Percentiles rank a stretch among this genome's conserved stretches.
Evolutionary conservation across 2,888 invertebrate genomes (phyloP).

Genomic region (Hypercompe scribonia): DNA sequence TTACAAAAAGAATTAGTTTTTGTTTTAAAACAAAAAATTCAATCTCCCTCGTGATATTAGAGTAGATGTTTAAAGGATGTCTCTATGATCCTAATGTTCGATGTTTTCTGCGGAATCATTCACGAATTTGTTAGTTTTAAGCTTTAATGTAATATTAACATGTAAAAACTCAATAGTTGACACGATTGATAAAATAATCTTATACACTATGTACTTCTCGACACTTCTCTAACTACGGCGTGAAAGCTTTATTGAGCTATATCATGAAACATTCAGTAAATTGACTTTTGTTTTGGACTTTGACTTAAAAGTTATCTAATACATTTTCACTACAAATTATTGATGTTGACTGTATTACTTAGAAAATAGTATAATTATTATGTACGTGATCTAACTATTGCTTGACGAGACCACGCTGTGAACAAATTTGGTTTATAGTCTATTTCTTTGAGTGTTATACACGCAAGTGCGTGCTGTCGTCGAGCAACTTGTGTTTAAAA

Average conservation of each 20-base stretch:
- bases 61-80: slow-evolving; percentile 68
- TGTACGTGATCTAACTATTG: slow-evolving; percentile 7
- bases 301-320: slow-evolving; percentile 23
- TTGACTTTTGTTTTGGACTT: slow-evolving; percentile 29
- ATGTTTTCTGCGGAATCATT: slow-evolving; percentile 69
- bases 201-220: slow-evolving; percentile 45
- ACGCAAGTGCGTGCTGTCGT: neutral
- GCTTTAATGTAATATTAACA: slow-evolving; percentile 69
- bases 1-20: slow-evolving; percentile 43
- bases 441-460: neutral
- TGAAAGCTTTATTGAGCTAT: slow-evolving; percentile 61
- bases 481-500: neutral
- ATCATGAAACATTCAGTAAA: slow-evolving; percentile 25
- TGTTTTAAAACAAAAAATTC: slow-evolving; percentile 62
- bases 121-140: slow-evolving; percentile 80
- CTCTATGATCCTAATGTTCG: slow-evolving; percentile 59
- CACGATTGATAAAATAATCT: slow-evolving; percentile 23
- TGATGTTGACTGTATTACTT: slow-evolving; percentile 28
- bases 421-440: slow-evolving; percentile 18
- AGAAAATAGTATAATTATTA: slow-evolving; percentile 27
- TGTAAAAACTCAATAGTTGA: slow-evolving; percentile 35
- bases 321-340: slow-evolving; percentile 21
- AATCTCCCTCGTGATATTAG: slow-evolving; percentile 81
- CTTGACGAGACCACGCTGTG: slow-evolving; percentile 2
- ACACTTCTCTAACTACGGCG: slow-evolving; percentile 29